Evolutionary conservation across 2,888 invertebrate species (phyloP), one percentile per base, ranked within the genome.

Genomic region (Ariolimax columbianus): DNA sequence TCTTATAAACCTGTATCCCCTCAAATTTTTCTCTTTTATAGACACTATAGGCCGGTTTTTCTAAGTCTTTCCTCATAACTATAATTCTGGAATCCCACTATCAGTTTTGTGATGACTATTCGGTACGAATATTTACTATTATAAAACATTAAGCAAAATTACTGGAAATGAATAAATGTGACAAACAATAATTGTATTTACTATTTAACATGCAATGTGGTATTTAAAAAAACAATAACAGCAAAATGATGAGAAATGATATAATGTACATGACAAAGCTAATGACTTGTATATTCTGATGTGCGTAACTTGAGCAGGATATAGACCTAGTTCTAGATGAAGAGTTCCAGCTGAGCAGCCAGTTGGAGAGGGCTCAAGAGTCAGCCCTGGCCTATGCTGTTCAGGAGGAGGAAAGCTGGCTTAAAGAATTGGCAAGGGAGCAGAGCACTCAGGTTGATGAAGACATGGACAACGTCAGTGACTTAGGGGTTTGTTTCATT

Each of bases 371-470:
- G 81, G 93, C 93, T 94, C 95, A 90, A 92, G 93, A 92, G 91
- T 93, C 90, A 89, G 95, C 94, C n/a, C 87, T 95, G 77, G 94
- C 95, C 87, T 94, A 94, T 11, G 94, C 95, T 66, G 94, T 95
- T 23, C 91, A 94, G 73, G 96, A 96, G 90, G 96, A 96, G 90
- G 95, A 95, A 89, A 94, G 94, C 51, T 95, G 95, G 90, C 94
- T 95, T 86, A 94, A 96, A 91, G 96, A 96, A 91, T 95, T 95
- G 70, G 95, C 95, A 30, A 92, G 93, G 86, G 94, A 94, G 85
- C 94, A 95, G 91, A 94, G 92, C 90, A 93, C 96, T 96, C 14
- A 94, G 97, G 90, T 91, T 97, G 91, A 97, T 47, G 94, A 93
- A 86, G 88, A 92, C 68, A 92, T 92, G 70, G 90, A 89, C 33